phyloP scores from a whole-genome alignment of 2,888 invertebrate genomes.

The Dusona sp. region DNA sequence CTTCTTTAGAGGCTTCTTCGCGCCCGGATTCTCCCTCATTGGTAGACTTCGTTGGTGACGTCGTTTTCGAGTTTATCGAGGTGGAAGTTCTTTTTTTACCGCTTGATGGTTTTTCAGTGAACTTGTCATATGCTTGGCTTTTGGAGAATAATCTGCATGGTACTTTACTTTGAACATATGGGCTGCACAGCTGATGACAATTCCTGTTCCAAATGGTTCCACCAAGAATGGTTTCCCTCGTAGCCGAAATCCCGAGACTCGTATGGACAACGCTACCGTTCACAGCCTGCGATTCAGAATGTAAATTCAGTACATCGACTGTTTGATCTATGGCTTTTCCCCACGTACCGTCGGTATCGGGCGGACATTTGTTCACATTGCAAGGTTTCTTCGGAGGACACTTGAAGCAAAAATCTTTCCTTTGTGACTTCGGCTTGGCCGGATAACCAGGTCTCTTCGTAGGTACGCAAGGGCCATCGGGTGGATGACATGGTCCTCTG shows the following conservation, averaged over 20 bases:
- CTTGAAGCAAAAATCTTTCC: conserved; percentile 79
- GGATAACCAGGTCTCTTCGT: conserved; percentile 77
- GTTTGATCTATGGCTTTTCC: conserved; percentile 58
- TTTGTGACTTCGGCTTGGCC: conserved; percentile 72
- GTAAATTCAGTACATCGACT: conserved; percentile 67
- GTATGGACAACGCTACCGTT: conserved; percentile 34
- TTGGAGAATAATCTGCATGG: conserved; percentile 41
- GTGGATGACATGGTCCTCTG: conserved; percentile 76
- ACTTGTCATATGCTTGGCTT: conserved; percentile 14
- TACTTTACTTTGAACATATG: neutral
- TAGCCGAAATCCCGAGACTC: neutral
- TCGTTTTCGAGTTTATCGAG: neutral
- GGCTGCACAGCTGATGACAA: neutral
- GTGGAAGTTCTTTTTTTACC: neutral
- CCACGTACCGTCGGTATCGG: conserved; percentile 80
- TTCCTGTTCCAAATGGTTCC: conserved; percentile 32
- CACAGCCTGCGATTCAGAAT: conserved; percentile 71
- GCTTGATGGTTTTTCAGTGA: conserved; percentile 1
- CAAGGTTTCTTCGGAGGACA: conserved; percentile 80
- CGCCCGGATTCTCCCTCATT: conserved; percentile 6
- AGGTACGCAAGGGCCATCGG: conserved; percentile 77
- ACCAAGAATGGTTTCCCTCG: neutral
- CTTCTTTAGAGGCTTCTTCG: conserved; percentile 1
- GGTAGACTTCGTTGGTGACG: neutral
- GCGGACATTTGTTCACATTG: conserved; percentile 75